A percentile compares a stretch with the other conserved stretches of the same genome.
Evolutionary conservation across 1,140 invertebrate genomes (phyloP).

Genomic region (Drosophila miranda): DNA sequence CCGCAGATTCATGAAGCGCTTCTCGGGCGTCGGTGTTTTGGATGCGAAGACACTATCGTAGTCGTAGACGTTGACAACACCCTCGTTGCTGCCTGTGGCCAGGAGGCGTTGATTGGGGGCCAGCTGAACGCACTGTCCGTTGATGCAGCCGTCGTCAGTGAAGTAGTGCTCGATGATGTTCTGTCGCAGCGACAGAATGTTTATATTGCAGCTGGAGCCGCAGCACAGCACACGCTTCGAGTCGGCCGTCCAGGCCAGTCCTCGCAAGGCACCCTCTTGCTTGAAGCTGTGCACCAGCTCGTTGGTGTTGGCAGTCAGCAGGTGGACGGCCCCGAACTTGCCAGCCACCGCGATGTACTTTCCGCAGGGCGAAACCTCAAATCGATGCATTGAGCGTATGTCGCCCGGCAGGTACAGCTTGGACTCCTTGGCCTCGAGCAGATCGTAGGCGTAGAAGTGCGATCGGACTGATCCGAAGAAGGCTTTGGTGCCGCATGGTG

Average conservation of each 20-base stretch:
- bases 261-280: conserved; percentile 88
- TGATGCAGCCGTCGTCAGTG: conserved; percentile 93
- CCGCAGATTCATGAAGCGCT: conserved; percentile 89
- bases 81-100: conserved; percentile 92
- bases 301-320: conserved; percentile 88
- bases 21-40: conserved; percentile 85
- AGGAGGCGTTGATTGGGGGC: conserved; percentile 90
- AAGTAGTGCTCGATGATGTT: conserved; percentile 89
- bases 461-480: conserved; percentile 58
- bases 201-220: conserved; percentile 88
- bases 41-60: conserved; percentile 83
- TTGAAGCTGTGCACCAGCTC: conserved; percentile 90
- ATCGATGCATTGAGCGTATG: conserved; percentile 87
- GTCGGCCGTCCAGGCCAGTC: conserved; percentile 88
- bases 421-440: conserved; percentile 88
- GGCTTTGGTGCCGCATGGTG: conserved; percentile 81
- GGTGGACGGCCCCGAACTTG: conserved; percentile 89
- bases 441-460: conserved; percentile 90
- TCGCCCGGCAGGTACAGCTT: conserved; percentile 86
- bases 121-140: conserved; percentile 87
- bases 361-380: conserved; percentile 91
- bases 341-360: conserved; percentile 89
- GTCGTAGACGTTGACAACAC: conserved; percentile 96
- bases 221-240: conserved; percentile 85
- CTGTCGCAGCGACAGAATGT: conserved; percentile 91